phyloP scores from a whole-genome alignment of 2,888 invertebrate species.

The Drosophila anomalata region DNA sequence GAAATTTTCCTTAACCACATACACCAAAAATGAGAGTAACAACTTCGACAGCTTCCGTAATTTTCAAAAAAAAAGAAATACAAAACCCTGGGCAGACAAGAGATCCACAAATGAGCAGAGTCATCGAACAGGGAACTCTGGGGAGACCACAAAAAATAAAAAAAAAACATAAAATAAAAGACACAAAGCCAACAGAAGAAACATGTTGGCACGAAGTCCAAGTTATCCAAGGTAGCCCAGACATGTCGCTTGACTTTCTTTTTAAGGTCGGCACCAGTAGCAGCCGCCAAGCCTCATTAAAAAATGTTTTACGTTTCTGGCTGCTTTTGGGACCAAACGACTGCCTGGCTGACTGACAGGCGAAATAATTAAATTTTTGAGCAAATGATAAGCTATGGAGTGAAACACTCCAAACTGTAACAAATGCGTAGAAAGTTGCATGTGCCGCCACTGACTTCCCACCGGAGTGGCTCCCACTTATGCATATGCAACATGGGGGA shows the following conservation, averaged over 20 bases:
- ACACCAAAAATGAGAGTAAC: constrained; percentile 44
- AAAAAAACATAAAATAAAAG: constrained; percentile 15
- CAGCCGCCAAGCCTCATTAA: constrained; percentile 59
- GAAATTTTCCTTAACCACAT: constrained; percentile 31
- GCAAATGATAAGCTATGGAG: constrained; percentile 65
- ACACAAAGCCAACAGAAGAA: constrained; percentile 32
- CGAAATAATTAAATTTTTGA: constrained; percentile 70
- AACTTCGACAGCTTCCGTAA: constrained; percentile 42
- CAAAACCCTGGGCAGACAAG: constrained; percentile 46
- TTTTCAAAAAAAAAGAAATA: constrained; percentile 5
- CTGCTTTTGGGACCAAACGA: constrained; percentile 28
- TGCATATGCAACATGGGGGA: constrained; percentile 49
- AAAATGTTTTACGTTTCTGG: constrained; percentile 60
- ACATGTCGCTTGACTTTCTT: constrained; percentile 62
- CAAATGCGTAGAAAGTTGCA: constrained; percentile 74
- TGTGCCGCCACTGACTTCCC: constrained; percentile 21
- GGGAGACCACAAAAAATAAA: constrained; percentile 18
- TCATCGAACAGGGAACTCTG: constrained; percentile 55
- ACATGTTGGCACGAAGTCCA: constrained; percentile 53
- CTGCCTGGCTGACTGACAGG: constrained; percentile 62
- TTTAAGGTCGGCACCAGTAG: constrained; percentile 49
- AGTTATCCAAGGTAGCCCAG: constrained; percentile 44
- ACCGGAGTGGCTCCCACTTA: constrained; percentile 19
- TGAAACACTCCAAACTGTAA: constrained; percentile 60
- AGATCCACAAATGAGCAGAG: constrained; percentile 64